phyloP scores from a whole-genome alignment of 2,113 vertebrate species.

The Rhodinocichla rosea region DNA sequence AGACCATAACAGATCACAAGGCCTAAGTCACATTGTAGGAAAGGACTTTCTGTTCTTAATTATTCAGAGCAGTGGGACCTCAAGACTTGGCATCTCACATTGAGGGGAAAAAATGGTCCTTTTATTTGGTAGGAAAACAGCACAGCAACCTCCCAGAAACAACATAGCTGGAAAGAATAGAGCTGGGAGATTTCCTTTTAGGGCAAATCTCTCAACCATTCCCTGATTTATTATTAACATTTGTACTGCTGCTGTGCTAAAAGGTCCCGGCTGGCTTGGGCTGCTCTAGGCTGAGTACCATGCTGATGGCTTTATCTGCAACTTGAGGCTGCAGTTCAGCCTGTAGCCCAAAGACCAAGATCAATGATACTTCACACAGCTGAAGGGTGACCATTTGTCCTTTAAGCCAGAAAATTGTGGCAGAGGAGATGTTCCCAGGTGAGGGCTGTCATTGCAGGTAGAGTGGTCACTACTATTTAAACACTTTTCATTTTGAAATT shows the following conservation, averaged over 20 bases:
- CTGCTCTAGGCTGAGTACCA: background rate
- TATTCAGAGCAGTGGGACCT: slow-evolving; percentile 7
- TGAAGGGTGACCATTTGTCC: background rate
- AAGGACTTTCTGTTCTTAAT: slow-evolving; percentile 36
- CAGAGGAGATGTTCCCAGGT: background rate
- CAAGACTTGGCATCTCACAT: background rate
- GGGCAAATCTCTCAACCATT: slow-evolving; percentile 39
- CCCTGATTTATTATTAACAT: slow-evolving; percentile 48
- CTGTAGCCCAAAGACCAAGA: background rate
- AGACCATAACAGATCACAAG: background rate
- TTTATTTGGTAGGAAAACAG: slow-evolving; percentile 5
- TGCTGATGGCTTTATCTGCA: background rate
- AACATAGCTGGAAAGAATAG: slow-evolving; percentile 17
- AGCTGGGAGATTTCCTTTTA: slow-evolving; percentile 47
- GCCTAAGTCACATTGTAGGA: slow-evolving; percentile 12
- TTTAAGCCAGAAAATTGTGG: background rate
- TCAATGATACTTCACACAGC: background rate
- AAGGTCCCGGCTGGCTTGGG: background rate
- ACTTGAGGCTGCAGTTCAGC: background rate
- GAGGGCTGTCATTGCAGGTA: background rate
- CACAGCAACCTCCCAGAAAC: slow-evolving; percentile 24
- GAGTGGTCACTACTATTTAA: background rate
- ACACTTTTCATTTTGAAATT: background rate
- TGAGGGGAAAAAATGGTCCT: background rate
- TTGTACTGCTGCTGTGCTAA: slow-evolving; percentile 10